phyloP scores from a whole-genome alignment of 2,797 vertebrate genomes.

The Leptodactylus fallax region DNA sequence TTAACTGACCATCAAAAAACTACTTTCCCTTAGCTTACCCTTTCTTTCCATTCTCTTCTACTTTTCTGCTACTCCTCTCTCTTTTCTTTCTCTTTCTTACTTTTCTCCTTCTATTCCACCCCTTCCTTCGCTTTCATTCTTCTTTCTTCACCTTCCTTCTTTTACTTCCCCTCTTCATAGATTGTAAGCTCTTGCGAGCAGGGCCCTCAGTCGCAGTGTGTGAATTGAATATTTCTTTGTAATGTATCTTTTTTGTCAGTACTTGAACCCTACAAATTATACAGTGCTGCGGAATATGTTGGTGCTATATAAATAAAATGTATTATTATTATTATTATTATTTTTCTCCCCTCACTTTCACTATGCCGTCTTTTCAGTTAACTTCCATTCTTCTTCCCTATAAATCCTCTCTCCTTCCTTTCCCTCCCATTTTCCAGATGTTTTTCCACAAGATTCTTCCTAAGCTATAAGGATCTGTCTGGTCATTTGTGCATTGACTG shows the following conservation, averaged over 20 bases:
- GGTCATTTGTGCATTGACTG: neutral
- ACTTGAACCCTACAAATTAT: too few species aligned
- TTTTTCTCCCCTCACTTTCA: neutral
- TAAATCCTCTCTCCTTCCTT: neutral
- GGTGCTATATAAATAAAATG: too few species aligned
- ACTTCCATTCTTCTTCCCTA: neutral
- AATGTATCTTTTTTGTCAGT: too few species aligned
- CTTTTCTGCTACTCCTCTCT: neutral
- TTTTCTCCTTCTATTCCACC: neutral
- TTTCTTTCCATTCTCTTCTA: neutral
- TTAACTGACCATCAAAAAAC: too few species aligned
- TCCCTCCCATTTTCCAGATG: neutral
- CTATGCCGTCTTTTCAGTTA: too few species aligned
- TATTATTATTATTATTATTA: too few species aligned
- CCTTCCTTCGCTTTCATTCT: neutral
- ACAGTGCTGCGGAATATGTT: too few species aligned
- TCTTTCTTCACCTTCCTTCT: neutral
- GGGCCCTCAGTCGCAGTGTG: too few species aligned
- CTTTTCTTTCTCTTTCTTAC: neutral
- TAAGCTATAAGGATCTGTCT: neutral
- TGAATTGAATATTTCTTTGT: too few species aligned
- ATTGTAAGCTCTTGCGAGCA: too few species aligned
- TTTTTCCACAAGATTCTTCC: neutral
- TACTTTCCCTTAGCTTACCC: too few species aligned
- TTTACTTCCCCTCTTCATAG: neutral